These are phyloP conservation scores for Oxyscelio sp. DNA, from an alignment of 2,888 invertebrate genomes.

Conservation along the genomic window DNA sequence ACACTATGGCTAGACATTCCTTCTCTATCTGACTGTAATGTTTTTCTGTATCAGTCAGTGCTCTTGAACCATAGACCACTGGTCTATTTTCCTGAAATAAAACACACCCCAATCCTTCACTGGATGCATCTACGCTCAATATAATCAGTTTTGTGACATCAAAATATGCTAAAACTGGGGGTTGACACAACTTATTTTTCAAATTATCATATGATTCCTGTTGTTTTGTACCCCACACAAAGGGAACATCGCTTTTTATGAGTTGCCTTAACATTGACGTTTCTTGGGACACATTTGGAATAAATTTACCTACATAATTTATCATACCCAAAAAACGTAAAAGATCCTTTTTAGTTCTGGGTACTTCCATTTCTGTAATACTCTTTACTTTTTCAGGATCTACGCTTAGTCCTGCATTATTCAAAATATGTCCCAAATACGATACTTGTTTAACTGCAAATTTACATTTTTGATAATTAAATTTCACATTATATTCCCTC, in stretches of 20 bases:
- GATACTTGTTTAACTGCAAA: conserved; percentile 39
- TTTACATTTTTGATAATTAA: conserved; percentile 60
- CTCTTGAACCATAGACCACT: conserved; percentile 24
- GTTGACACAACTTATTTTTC: conserved; percentile 66
- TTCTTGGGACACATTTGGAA: conserved; percentile 76
- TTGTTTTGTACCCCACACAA: conserved; percentile 77
- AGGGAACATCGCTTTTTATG: conserved; percentile 77
- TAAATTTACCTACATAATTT: conserved; percentile 79
- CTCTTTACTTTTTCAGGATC: conserved; percentile 75
- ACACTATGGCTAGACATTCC: conserved; percentile 77
- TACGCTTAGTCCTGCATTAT: conserved; percentile 65
- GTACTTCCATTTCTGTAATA: conserved; percentile 71
- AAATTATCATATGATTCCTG: conserved; percentile 71
- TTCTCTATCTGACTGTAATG: conserved; percentile 81
- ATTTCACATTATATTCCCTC: conserved; percentile 34
- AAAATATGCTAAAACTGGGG: conserved; percentile 60
- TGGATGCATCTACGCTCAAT: conserved; percentile 62
- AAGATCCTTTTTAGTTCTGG: conserved; percentile 74
- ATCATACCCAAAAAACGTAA: conserved; percentile 77
- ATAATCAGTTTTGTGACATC: conserved; percentile 50
- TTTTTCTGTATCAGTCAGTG: conserved; percentile 77
- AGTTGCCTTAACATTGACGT: conserved; percentile 73
- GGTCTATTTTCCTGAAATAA: conserved; percentile 15
- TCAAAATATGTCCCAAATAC: conserved; percentile 74
- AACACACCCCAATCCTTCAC: conserved; percentile 67